These are phyloP conservation scores for Enoplosus armatus DNA, from an alignment of 2,797 vertebrate species.

Conservation along the genomic window DNA sequence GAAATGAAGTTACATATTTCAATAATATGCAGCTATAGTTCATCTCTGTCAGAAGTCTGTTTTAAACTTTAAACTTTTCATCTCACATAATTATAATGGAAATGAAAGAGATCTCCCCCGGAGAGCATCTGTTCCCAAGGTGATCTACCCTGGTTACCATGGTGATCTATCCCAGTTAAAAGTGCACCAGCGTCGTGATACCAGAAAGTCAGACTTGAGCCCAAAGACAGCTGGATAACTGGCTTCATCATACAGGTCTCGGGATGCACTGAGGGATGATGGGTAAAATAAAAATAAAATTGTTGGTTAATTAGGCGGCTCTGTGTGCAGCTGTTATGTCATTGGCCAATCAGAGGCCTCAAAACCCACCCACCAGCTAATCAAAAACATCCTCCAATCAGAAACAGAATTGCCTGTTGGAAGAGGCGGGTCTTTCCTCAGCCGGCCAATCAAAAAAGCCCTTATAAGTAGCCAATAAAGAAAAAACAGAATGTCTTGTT, in stretches of 20 bases:
- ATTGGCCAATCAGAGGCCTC: conserved; percentile 41
- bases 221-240: background rate
- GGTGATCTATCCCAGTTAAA: too few relatives aligned
- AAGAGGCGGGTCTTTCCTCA: conserved; percentile 47
- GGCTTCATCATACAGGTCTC: background rate
- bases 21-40: too few relatives aligned
- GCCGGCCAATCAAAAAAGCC: conserved; percentile 66
- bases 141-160: too few relatives aligned
- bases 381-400: conserved; percentile 23
- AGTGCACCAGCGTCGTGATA: conserved; percentile 2
- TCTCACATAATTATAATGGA: too few relatives aligned
- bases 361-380: conserved; percentile 22
- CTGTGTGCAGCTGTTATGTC: conserved; percentile 32
- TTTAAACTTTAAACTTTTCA: too few relatives aligned
- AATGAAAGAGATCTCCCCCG: too few relatives aligned
- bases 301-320: background rate
- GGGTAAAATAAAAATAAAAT: conserved; percentile 18
- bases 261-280: conserved; percentile 44
- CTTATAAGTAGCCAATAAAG: conserved; percentile 59
- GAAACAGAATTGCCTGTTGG: conserved; percentile 10
- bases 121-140: too few relatives aligned
- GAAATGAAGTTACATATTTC: too few relatives aligned
- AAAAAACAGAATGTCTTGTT: conserved; percentile 10
- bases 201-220: background rate
- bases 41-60: too few relatives aligned